These are phyloP conservation scores for Hippotragus niger DNA, from an alignment of 2,113 vertebrate genomes.

Conservation along the genomic window DNA sequence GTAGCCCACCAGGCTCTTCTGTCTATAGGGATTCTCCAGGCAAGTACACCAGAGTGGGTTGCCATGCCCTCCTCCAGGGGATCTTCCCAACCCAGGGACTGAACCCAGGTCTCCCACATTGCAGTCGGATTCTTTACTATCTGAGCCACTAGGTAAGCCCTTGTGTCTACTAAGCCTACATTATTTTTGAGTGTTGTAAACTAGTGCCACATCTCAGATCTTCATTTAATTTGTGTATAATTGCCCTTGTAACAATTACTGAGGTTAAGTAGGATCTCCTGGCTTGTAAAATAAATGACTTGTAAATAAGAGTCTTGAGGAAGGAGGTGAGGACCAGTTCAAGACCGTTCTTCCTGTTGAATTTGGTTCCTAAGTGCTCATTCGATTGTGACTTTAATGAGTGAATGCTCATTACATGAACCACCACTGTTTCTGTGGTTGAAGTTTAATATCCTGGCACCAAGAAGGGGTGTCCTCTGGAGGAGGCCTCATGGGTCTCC, in stretches of 20 bases:
- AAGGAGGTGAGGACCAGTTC: background rate
- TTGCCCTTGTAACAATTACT: fast-evolving
- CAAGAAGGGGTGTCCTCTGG: no score
- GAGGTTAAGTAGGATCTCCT: no score
- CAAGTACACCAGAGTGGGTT: background rate
- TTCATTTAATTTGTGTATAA: background rate
- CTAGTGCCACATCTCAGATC: background rate
- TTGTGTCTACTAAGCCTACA: background rate
- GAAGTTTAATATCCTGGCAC: fast-evolving
- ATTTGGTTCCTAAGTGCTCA: background rate
- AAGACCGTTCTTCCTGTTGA: background rate
- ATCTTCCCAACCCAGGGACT: background rate
- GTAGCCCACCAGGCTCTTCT: background rate
- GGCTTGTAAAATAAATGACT: background rate
- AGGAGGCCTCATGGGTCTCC: background rate
- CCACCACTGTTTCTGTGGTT: fast-evolving
- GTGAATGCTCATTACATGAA: fast-evolving
- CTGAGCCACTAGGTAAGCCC: background rate
- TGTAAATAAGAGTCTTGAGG: background rate
- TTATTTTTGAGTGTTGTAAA: no score
- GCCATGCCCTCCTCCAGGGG: background rate
- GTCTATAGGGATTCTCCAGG: background rate
- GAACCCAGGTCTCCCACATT: background rate
- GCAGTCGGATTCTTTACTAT: background rate
- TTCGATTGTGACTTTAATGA: fast-evolving